Base-by-base conservation (phyloP, 2,797 vertebrate genomes). In the Anolis apletophallus region DNA sequence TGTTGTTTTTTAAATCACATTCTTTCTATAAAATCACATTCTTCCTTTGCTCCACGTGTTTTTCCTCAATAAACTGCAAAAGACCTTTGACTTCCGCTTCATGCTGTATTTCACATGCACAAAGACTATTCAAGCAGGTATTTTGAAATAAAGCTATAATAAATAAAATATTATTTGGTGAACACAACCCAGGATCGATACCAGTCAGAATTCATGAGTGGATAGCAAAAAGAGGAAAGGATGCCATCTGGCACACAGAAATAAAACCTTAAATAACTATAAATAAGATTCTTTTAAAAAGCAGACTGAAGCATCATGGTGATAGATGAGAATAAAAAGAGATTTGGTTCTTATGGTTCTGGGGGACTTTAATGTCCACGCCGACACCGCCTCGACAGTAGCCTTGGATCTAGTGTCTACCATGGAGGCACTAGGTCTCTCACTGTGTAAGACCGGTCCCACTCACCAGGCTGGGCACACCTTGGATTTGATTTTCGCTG, bases 1-100 rank as follows among this genome's bases (percentile, higher is more conserved):
- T 46, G 2, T 29, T 64, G 12, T 29, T 59, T 59, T 19, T 1
- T 17, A 21, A 86, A 86, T 67, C n/a, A 75, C 17, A 55, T 81
- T 86, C 71, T 68, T 81, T n/a, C 34, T 46, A 81, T 80, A 74
- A 73, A 36, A 46, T 46, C 46, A 46, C 46, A 46, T 46, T 46
- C 46, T 46, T 69, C 67, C 32, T 69, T 78, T n/a, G 13, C 29
- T 40, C 46, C 57, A n/a, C 36, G 5, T 55, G 17, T 40, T 46
- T 80, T 74, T 80, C 55, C 14, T 80, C n/a, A 32, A 64, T 80
- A 50, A 85, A 85, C n/a, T 23, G 32, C 55, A 75, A 74, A 73
- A 40, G 21, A 52, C 36, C 13, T 73, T 61, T 59, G 36, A 1
- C 55, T 80, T 86, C 46, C 21, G 67, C 5, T 34, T 52, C 52